phyloP scores from a whole-genome alignment of 2,888 invertebrate species.

The Andrena bucephala region DNA sequence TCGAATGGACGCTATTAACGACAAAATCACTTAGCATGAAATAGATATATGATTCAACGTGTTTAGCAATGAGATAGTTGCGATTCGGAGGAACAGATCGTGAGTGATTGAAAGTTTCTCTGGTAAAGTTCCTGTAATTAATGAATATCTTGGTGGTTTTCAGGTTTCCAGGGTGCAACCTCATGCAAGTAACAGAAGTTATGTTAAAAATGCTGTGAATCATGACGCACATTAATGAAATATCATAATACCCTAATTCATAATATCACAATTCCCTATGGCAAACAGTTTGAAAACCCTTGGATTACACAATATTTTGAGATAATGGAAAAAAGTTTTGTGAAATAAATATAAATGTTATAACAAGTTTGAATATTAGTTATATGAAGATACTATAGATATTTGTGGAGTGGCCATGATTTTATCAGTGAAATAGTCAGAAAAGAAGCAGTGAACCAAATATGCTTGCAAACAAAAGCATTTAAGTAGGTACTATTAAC shows the following conservation, averaged over 20 bases:
- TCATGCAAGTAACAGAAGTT: too few relatives aligned
- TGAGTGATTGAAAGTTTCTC: not conserved
- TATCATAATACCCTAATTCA: too few relatives aligned
- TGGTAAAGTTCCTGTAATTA: not conserved
- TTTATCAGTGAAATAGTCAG: not conserved
- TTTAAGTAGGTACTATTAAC: too few relatives aligned
- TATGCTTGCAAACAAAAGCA: not conserved
- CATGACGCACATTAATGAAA: too few relatives aligned
- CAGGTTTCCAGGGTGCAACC: too few relatives aligned
- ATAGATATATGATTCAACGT: not conserved
- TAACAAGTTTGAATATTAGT: not conserved
- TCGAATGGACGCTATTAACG: constrained; percentile 19
- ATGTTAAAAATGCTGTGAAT: too few relatives aligned
- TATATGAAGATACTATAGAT: not conserved
- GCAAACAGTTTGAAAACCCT: too few relatives aligned
- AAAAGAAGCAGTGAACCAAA: not conserved
- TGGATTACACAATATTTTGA: too few relatives aligned
- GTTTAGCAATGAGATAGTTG: constrained; percentile 2
- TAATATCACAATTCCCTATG: too few relatives aligned
- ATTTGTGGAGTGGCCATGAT: too few relatives aligned
- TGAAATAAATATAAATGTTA: not conserved
- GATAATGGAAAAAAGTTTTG: not conserved
- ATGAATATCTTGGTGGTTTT: too few relatives aligned
- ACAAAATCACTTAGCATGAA: constrained; percentile 37
- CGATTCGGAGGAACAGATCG: not conserved